These are phyloP conservation scores for Mormyrus proboscirostris DNA, from an alignment of 2,797 vertebrate species.

Conservation along the genomic window DNA sequence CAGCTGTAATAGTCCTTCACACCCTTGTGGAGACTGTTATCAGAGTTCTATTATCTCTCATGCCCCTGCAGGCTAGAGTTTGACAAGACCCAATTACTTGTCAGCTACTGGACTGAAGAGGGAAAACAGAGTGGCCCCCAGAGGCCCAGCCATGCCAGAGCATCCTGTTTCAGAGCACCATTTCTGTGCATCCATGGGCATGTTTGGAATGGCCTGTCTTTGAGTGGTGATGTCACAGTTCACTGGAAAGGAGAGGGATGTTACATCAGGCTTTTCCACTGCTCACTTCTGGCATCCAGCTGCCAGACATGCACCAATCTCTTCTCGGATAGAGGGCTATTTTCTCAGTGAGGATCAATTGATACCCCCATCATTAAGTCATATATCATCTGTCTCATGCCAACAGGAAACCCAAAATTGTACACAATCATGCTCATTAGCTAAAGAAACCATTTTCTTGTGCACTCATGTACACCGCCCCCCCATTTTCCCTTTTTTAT, in stretches of 20 bases:
- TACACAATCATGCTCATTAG: not conserved
- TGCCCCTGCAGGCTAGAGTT: not conserved
- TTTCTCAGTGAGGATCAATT: not conserved
- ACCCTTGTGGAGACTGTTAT: slow-evolving; percentile 30
- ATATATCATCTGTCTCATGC: not conserved
- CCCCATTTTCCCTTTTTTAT: not conserved
- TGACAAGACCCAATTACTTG: slow-evolving; percentile 8
- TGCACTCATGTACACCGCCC: not conserved
- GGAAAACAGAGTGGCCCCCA: not conserved
- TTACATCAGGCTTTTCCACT: not conserved
- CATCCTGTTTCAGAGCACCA: not conserved
- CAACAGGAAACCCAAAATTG: not conserved
- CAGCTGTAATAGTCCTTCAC: slow-evolving; percentile 28
- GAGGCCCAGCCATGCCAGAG: not conserved
- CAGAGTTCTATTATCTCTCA: slow-evolving; percentile 17
- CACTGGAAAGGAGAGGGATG: not conserved
- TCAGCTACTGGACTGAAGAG: slow-evolving; percentile 14
- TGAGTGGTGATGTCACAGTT: not conserved
- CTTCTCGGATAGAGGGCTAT: not conserved
- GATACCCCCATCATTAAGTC: not conserved
- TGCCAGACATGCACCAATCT: not conserved
- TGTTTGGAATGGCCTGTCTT: not conserved
- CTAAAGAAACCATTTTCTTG: not conserved
- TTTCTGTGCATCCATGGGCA: not conserved
- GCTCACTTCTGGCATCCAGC: not conserved